Evolutionary conservation across 2,113 vertebrate genomes (phyloP), one percentile per base, ranked within the genome.

Genomic region (Leucosticte australis): DNA sequence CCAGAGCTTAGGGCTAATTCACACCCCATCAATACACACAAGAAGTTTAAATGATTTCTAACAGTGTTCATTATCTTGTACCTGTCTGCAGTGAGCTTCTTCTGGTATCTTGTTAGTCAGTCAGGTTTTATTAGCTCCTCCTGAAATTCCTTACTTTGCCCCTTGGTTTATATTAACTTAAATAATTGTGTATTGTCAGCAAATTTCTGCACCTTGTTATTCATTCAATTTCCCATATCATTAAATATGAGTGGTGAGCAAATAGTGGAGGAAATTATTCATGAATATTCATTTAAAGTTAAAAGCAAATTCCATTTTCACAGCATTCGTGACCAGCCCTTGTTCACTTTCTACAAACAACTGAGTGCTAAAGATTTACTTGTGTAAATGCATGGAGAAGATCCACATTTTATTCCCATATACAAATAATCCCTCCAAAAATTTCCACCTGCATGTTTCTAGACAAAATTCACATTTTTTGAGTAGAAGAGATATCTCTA

Each of bases 171-270:
- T 73, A 83, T 87, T 94, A 97, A 96, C 90, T 96, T 95, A 96
- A 96, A 93, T 93, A 92, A 96, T 94, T 90, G 59, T 87, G 60
- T 86, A 87, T 53, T 92, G 92, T 97, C 84, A 96, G 87, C 84
- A 91, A 92, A 96, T 94, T 96, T 96, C 82, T 96, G 35, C 35
- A 87, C 65, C 82, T 97, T 97, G 78, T 93, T 97, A 95, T 89
- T 97, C 92, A 91, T 49, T 50, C 83, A 47, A 94, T 97, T 89
- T 97, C 83, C 79, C 59, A 87, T 97, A 89, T 93, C 96, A 92
- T 95, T 97, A 97, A 96, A 95, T 95, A 96, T 95, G 93, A 95
- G 93, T 76, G 88, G 95, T 96, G 94, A 96, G 94, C 95, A 97
- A 97, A 97, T 89, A 97, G 33, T 0, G 14, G 65, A 90, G 53